A percentile compares a stretch with the other conserved stretches of the same genome.
phyloP scores from a whole-genome alignment of 1,140 invertebrate genomes.

The Cylas formicarius region DNA sequence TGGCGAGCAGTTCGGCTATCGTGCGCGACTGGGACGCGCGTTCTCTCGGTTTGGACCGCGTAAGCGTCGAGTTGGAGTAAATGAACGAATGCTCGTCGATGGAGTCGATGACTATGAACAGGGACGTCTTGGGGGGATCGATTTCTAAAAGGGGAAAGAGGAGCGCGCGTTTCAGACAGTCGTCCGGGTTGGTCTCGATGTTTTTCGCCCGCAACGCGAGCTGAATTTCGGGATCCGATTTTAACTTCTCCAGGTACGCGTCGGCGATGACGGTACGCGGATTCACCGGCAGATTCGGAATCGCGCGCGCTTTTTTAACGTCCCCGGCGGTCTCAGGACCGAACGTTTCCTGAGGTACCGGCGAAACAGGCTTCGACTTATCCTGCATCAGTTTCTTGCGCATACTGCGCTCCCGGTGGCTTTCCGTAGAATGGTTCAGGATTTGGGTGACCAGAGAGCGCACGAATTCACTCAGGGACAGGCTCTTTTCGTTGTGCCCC shows the following conservation, averaged over 20 bases:
- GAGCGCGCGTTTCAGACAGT: conserved; percentile 81
- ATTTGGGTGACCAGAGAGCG: conserved; percentile 76
- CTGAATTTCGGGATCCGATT: conserved; percentile 68
- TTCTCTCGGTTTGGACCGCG: conserved; percentile 41
- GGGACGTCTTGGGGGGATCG: conserved; percentile 71
- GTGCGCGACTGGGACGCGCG: conserved; percentile 55
- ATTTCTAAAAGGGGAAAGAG: conserved; percentile 80
- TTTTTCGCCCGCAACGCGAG: conserved; percentile 62
- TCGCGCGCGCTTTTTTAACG: conserved; percentile 32
- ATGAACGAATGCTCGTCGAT: conserved; percentile 68
- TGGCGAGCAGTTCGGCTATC: conserved; percentile 78
- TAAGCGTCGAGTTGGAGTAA: conserved; percentile 41
- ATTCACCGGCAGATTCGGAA: conserved; percentile 55
- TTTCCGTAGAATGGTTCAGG: conserved; percentile 52
- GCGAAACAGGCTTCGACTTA: conserved; percentile 17
- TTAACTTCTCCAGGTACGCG: conserved; percentile 73
- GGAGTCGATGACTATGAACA: conserved; percentile 84
- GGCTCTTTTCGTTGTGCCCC: conserved; percentile 52
- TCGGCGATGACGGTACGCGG: conserved; percentile 60
- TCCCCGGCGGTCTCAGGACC: conserved; percentile 28
- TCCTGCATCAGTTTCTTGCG: conserved; percentile 31
- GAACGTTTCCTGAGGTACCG: conserved; percentile 34
- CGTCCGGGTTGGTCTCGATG: conserved; percentile 76
- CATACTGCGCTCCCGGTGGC: conserved; percentile 37
- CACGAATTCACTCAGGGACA: conserved; percentile 79